Evolutionary conservation across 2,113 vertebrate species (phyloP).

Genomic region (Aviceda subcristata): DNA sequence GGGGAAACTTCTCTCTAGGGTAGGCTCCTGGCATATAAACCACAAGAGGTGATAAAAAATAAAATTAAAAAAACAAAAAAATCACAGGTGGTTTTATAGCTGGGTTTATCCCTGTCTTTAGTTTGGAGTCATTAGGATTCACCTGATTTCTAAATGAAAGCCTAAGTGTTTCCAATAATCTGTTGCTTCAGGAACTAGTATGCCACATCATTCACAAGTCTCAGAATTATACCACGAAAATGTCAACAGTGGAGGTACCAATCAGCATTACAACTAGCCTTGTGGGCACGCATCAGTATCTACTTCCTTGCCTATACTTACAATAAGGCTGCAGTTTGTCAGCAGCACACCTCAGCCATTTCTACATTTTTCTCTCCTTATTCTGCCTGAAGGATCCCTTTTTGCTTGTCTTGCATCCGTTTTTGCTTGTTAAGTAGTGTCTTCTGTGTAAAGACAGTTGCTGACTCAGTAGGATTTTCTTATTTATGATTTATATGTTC

Average conservation of each 20-base stretch:
- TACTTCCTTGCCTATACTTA: background rate
- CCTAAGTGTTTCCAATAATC: background rate
- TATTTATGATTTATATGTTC: background rate
- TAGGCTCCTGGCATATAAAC: background rate
- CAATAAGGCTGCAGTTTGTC: background rate
- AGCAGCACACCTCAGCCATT: background rate
- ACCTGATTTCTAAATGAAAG: background rate
- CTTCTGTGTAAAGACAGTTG: background rate
- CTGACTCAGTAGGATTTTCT: background rate
- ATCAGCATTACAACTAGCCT: background rate
- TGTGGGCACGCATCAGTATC: background rate
- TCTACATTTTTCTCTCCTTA: background rate
- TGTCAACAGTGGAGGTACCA: background rate
- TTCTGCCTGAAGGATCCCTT: background rate
- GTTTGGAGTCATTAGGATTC: background rate
- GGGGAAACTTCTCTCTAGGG: background rate
- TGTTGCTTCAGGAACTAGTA: background rate
- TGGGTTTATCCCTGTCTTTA: background rate
- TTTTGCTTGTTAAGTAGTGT: background rate
- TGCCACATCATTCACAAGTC: accelerated
- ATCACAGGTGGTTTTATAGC: background rate
- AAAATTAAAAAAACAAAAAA: background rate
- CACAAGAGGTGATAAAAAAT: background rate
- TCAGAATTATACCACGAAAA: background rate
- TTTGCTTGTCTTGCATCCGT: background rate